Base-by-base conservation (phyloP, 2,888 invertebrate genomes). In the Coleophora flavipennella region DNA sequence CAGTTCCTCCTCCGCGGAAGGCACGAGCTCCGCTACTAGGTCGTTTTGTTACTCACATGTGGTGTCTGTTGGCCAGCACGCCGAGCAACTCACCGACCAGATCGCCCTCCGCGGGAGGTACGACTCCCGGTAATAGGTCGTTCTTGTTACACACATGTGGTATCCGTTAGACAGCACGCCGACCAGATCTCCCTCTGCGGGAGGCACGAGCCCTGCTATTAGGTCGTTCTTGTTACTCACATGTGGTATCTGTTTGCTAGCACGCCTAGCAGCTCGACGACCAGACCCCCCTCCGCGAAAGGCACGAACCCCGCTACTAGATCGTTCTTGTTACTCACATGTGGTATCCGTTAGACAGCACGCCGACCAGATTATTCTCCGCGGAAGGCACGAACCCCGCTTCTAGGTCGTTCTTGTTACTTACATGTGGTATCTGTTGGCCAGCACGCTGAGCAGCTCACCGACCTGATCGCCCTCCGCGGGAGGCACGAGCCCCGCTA, bases 51-150 rank as follows among this genome's bases (percentile, higher is more conserved):
- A 89, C 92, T 88, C 78, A 95, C 95, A 90, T 88, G 49, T 87
- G 84, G 74, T 90, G 94, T 63, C 91, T 87, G 53, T 91, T 90
- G 58, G 91, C 90, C 4, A 97, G 77, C 39, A 92, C 87, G 10
- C 96, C 97, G 10, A 97, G 87, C 26, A 96, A 84, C 71, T 97
- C 97, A 0, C 96, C 97, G 37, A 96, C 89, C 48, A 92, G 86
- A 70, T 96, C 95, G n/a, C n/a, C n/a, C n/a, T n/a, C 14, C 52
- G 50, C 25, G 43, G 68, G 72, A 6, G 77, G 57, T 33, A 75
- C 80, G 44, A 97, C 85, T 0, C 95, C 92, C 52, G 96, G 86
- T 29, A 97, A 94, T 50, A 97, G 87, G 83, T 98, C 97, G 73
- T 97, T 96, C 55, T n/a, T n/a, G n/a, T n/a, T n/a, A 89, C 92